Conservation (phyloP, 2,888 invertebrate genomes). For the Pantelozetes paolii region DNA sequence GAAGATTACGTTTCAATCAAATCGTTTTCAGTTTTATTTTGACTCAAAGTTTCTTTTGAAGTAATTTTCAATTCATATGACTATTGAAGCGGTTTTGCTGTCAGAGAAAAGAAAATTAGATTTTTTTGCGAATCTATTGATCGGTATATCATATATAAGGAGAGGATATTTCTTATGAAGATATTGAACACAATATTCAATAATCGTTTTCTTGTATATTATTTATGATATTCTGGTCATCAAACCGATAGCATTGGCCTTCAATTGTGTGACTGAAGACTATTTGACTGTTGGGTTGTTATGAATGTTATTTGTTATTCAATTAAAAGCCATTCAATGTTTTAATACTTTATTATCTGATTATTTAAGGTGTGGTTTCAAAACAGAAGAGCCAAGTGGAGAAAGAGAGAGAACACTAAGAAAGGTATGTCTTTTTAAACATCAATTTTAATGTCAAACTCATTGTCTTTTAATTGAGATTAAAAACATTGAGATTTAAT, state of each 20-base stretch:
- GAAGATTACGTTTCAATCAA: conserved; percentile 16
- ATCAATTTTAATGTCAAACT: not conserved
- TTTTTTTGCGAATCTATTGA: not conserved
- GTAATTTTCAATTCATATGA: not conserved
- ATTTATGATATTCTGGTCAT: too few species aligned
- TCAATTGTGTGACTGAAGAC: not conserved
- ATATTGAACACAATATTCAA: too few species aligned
- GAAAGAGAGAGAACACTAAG: conserved; percentile 98
- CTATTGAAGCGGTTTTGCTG: not conserved
- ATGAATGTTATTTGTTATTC: not conserved
- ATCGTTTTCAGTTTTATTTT: not conserved
- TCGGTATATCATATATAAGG: not conserved
- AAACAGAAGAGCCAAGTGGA: conserved; percentile 97
- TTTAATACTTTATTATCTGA: not conserved
- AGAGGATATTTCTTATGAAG: too few species aligned
- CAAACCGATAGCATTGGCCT: not conserved
- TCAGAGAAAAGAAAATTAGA: not conserved
- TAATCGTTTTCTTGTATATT: too few species aligned
- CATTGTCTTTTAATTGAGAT: too few species aligned
- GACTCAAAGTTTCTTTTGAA: not conserved
- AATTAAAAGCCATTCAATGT: not conserved
- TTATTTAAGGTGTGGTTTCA: conserved; percentile 93
- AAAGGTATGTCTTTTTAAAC: conserved; percentile 59
- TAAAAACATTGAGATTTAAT: too few species aligned
- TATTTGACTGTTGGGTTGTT: not conserved